A percentile compares a stretch with the other conserved stretches of the same genome.
Conservation (phyloP, 2,888 invertebrate genomes). For the Mythimna vitellina region DNA sequence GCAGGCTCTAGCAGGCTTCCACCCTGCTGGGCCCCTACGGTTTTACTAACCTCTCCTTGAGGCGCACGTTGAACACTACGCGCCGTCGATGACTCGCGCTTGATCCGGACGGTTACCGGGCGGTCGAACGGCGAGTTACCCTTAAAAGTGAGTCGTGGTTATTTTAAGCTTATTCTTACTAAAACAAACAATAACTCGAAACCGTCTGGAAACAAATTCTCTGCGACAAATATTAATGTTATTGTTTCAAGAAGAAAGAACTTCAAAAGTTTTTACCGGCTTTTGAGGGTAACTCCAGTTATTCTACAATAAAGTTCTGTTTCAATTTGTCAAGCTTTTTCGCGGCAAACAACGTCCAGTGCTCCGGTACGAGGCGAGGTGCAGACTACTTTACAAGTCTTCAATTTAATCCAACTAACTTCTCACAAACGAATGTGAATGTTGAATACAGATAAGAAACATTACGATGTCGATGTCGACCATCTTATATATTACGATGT, state of each 20-base stretch:
- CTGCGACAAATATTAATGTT: slow-evolving; percentile 16
- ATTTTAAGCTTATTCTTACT: not conserved
- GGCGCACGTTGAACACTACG: too few species aligned
- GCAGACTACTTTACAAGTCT: slow-evolving; percentile 31
- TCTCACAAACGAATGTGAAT: slow-evolving; percentile 12
- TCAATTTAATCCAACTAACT: slow-evolving; percentile 40
- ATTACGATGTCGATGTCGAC: not conserved
- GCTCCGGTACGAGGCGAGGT: not conserved
- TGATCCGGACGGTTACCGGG: too few species aligned
- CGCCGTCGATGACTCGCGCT: too few species aligned
- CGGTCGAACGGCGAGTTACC: too few species aligned
- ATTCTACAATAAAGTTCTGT: slow-evolving; percentile 37
- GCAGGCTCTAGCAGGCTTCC: too few species aligned
- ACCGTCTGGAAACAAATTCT: not conserved
- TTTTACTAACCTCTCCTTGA: too few species aligned
- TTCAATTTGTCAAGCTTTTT: slow-evolving; percentile 47
- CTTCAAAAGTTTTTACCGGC: slow-evolving; percentile 29
- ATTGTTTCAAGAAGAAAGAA: slow-evolving; percentile 15
- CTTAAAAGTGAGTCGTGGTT: too few species aligned
- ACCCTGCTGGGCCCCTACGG: too few species aligned
- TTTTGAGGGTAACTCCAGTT: slow-evolving; percentile 15
- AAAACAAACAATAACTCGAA: not conserved
- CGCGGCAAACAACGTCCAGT: slow-evolving; percentile 35
- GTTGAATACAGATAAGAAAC: not conserved
- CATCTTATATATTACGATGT: too few species aligned